A percentile compares a stretch with the other conserved stretches of the same genome.
Evolutionary conservation across 2,113 vertebrate genomes (phyloP).

Genomic region (Brachyhypopomus gauderio): DNA sequence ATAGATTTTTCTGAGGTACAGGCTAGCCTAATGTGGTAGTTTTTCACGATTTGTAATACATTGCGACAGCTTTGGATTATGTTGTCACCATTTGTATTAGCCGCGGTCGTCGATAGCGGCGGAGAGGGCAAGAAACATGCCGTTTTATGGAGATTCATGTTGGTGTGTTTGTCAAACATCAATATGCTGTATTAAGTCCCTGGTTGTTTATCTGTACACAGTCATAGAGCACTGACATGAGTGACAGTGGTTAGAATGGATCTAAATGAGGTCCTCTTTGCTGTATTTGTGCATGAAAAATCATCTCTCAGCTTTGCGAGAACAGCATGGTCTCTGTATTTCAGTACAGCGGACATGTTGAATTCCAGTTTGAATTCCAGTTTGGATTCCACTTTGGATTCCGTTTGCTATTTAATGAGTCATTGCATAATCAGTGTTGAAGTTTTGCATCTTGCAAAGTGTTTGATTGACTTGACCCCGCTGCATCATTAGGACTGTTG

Average conservation of each 20-base stretch:
- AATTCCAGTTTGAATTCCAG: conserved; percentile 12
- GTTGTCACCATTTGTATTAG: conserved; percentile 26
- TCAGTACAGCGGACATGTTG: not conserved
- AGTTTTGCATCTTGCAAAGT: conserved; percentile 33
- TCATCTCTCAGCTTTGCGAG: conserved; percentile 26
- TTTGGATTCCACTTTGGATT: conserved; percentile 5
- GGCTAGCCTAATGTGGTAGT: not conserved
- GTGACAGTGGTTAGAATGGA: conserved; percentile 21
- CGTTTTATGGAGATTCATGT: conserved; percentile 24
- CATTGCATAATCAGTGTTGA: conserved; percentile 21
- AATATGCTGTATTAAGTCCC: conserved; percentile 30
- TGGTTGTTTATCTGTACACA: conserved; percentile 35
- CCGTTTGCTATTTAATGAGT: conserved; percentile 19
- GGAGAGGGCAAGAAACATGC: not conserved
- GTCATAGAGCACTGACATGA: conserved; percentile 7
- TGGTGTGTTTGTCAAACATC: conserved; percentile 44
- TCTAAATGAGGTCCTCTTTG: conserved; percentile 38
- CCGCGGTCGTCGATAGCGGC: not conserved
- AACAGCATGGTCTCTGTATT: conserved; percentile 33
- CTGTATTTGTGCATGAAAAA: conserved; percentile 43
- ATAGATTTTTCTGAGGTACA: not conserved
- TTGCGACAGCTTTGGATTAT: conserved; percentile 15
- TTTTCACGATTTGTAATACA: conserved; percentile 5
- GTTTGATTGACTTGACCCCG: conserved; percentile 48
- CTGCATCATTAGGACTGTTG: not conserved